phyloP scores from a whole-genome alignment of 2,797 vertebrate genomes.

The Florisuga fusca region DNA sequence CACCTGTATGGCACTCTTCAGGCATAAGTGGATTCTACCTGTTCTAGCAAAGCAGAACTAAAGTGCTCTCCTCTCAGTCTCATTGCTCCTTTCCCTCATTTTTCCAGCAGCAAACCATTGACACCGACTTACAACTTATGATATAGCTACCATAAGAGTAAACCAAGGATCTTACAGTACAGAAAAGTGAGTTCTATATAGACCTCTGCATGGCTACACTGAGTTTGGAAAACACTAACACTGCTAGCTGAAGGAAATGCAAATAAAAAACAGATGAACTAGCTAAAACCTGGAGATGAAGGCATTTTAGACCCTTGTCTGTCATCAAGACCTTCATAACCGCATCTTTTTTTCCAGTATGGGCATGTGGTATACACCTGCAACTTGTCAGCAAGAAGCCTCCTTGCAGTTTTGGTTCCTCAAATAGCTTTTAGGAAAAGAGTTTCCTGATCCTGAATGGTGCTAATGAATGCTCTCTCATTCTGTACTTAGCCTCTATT shows the following conservation, averaged over 20 bases:
- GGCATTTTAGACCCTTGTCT: slow-evolving; percentile 60
- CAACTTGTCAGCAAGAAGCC: slow-evolving; percentile 37
- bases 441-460: background rate
- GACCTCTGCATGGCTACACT: background rate
- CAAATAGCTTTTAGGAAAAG: background rate
- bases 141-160: background rate
- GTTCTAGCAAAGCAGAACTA: background rate
- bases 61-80: background rate
- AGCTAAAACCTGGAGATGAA: slow-evolving; percentile 46
- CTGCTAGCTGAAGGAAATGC: slow-evolving; percentile 5
- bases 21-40: background rate
- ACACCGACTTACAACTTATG: background rate
- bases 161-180: background rate
- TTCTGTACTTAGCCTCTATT: background rate
- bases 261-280: slow-evolving; percentile 51
- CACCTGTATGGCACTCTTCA: background rate
- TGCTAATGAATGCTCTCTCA: slow-evolving; percentile 8
- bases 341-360: slow-evolving; percentile 5
- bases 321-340: slow-evolving; percentile 55
- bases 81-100: background rate
- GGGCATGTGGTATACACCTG: slow-evolving; percentile 73
- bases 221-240: slow-evolving; percentile 9
- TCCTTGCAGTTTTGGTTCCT: slow-evolving; percentile 31
- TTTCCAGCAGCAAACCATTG: background rate
- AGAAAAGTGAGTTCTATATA: background rate